Evolutionary conservation across 2,113 vertebrate species (phyloP), one percentile per base, ranked within the genome.

Genomic region (Calcarius ornatus): DNA sequence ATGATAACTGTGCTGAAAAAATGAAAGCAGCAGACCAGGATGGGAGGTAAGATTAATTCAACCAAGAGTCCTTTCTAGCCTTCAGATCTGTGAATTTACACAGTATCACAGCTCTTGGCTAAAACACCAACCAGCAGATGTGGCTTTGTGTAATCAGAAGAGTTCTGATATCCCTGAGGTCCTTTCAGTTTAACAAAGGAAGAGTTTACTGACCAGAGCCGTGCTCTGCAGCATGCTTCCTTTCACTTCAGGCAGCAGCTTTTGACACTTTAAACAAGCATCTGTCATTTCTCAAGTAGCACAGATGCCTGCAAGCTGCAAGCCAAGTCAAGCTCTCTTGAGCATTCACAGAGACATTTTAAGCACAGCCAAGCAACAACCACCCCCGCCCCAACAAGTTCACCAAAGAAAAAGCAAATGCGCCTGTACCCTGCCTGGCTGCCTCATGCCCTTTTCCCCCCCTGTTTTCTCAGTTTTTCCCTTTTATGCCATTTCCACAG

Each of bases 231-330:
- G 57, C 89, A 57, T 13, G 21, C 57, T 85, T 81, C 59, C 63
- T 45, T 77, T 33, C 3, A 2, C 63, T 90, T 79, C 81, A 66
- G 78, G 66, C 76, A 76, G 77, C 61, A 86, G 51, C 70, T 95
- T 90, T 81, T 88, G 78, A 88, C 87, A 59, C 81, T 85, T 83
- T 35, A 61, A 59, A 95, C 69, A 65, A 85, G 59, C 73, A 72
- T 76, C 91, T 94, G 94, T 82, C 70, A 80, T 73, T 94, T 91
- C 86, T 94, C 93, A 92, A 80, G 78, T 38, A 90, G 87, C 70
- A 66, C 35, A 53, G 45, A 86, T 38, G 87, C 63, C 84, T 96
- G 66, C 37, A 82, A 87, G 27, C 35, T 76, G 57, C 59, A 85
- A 94, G 23, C 25, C 43, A 90, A 86, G 68, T 64, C 89, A 95